Base-by-base conservation (phyloP, 37 sponge, comb jelly and placozoan genomes). In the Agelas oroides region DNA sequence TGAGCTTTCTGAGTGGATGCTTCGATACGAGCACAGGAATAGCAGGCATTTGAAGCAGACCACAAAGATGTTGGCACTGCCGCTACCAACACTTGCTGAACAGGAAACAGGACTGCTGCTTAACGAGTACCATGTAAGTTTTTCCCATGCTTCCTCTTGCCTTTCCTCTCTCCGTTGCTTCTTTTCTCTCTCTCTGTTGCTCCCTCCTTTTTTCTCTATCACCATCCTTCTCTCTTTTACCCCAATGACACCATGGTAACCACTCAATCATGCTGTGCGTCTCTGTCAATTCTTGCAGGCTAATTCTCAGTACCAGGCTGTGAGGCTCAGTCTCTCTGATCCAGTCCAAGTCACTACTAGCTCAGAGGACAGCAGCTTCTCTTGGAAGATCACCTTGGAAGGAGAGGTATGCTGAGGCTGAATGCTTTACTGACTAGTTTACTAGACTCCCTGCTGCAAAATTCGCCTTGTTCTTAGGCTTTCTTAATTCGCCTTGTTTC, bases 1-100 rank as follows among this genome's bases (percentile, higher is more conserved):
- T 21, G 87, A 87, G 75, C 33, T 80, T 0, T 30, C 21, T 46
- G 87, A 87, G 52, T 80, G 81, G 87, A n/a, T 31, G 19, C 46
- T 31, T 20, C 80, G 87, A 0, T 64, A 70, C 65, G 8, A 74
- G 61, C 87, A 87, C 57, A 57, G 77, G n/a, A 20, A 40, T 0
- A 32, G 32, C 16, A 34, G 78, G n/a, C n/a, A n/a, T n/a, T n/a
- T n/a, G 11, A 78, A 70, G 36, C 46, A 46, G 34, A 31, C 36
- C 33, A 63, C 62, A 21, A 25, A 8, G 34, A 30, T 31, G 8
- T 6, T 74, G 11, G 15, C 30, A 34, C 36, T 46, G 24, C 12
- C 8, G 15, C 34, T 70, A 2, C 62, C 62, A 52, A 37, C 17
- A 5, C 46, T 55, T 23, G 14, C 41, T 39, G 53, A 21, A 35